Evolutionary conservation across 2,888 invertebrate genomes (phyloP).

Genomic region (Himalopsyche kuldschensis): DNA sequence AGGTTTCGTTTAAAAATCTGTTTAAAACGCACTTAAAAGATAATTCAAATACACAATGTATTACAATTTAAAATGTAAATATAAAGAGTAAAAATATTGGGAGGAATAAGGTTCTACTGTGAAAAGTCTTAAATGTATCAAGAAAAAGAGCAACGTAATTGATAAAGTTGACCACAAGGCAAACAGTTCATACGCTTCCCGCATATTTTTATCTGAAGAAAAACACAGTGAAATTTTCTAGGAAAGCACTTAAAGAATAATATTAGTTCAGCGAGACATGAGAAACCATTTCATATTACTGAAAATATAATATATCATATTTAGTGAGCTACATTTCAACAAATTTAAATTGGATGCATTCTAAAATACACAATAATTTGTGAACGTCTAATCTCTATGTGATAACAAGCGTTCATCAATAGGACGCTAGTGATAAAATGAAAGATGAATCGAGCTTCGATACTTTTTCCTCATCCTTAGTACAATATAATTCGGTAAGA

Average conservation of each 20-base stretch:
- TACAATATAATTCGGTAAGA: no score
- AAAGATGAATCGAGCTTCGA: no score
- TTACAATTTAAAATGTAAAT: neutral
- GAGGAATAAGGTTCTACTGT: neutral
- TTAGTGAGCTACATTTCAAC: no score
- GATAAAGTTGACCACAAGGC: neutral
- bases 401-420: no score
- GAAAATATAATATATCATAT: no score
- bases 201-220: neutral
- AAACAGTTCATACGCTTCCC: neutral
- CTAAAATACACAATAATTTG: no score
- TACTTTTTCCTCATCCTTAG: no score
- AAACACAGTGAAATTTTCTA: neutral
- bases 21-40: neutral
- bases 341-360: no score
- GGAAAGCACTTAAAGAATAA: neutral
- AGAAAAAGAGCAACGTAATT: neutral
- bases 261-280: neutral
- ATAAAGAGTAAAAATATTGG: neutral
- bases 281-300: no score
- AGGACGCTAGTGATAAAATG: no score
- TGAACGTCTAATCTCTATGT: no score
- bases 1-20: no score
- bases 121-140: neutral
- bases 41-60: neutral